phyloP scores from a whole-genome alignment of 2,797 vertebrate genomes.

The Heteromormyrus szaboi region DNA sequence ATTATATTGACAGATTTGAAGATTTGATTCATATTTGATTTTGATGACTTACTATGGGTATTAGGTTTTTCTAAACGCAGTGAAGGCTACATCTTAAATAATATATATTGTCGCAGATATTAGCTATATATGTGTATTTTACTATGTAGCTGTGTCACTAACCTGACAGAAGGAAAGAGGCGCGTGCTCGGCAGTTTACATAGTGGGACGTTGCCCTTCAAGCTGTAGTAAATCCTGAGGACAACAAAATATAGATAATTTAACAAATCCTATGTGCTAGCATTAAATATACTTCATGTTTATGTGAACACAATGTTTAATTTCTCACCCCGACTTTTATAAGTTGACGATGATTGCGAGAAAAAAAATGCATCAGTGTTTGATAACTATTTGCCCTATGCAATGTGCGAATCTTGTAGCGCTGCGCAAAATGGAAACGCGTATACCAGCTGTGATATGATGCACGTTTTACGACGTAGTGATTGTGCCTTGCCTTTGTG shows the following conservation, averaged over 20 bases:
- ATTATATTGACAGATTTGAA: neutral
- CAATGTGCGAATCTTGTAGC: neutral
- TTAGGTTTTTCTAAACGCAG: neutral
- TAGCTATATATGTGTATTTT: neutral
- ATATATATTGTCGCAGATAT: neutral
- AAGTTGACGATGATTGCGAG: neutral
- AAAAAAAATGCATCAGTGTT: neutral
- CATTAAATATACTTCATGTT: neutral
- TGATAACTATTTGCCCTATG: neutral
- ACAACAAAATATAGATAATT: neutral
- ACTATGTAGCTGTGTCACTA: neutral
- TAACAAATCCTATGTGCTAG: neutral
- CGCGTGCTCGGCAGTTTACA: neutral
- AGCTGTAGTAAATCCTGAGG: neutral
- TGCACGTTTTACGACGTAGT: neutral
- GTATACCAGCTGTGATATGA: neutral
- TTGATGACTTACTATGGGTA: neutral
- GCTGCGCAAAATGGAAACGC: neutral
- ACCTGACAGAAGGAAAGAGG: neutral
- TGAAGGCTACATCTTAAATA: neutral
- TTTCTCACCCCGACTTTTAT: neutral
- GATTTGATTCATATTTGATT: neutral
- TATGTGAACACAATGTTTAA: neutral
- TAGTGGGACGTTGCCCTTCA: neutral
- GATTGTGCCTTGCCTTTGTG: neutral